These are phyloP conservation scores for Ptychadena robeensis DNA, from an alignment of 2,797 vertebrate genomes.

Conservation along the genomic window DNA sequence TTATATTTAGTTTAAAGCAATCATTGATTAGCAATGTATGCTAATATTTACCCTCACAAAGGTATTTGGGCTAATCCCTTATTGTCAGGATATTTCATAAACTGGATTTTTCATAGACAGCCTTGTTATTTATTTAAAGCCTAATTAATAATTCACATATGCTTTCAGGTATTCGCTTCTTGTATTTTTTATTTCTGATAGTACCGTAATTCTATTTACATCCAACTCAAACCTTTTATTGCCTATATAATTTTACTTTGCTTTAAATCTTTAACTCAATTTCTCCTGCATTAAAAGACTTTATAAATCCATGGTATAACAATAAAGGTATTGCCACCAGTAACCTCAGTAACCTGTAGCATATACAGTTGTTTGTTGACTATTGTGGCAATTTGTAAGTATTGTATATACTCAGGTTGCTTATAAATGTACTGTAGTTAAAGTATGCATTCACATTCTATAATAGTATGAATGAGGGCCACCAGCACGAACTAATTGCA, in stretches of 20 bases:
- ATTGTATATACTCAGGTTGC: too few relatives aligned
- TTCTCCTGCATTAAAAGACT: background rate
- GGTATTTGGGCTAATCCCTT: background rate
- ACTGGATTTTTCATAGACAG: constrained; percentile 7
- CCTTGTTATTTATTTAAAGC: constrained; percentile 32
- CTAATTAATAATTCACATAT: constrained; percentile 25
- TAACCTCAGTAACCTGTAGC: too few relatives aligned
- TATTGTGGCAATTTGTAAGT: too few relatives aligned
- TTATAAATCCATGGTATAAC: background rate
- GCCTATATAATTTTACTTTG: background rate
- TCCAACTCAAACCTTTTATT: constrained; percentile 5
- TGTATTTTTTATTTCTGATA: constrained; percentile 23
- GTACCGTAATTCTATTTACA: constrained; percentile 8
- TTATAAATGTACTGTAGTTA: too few relatives aligned
- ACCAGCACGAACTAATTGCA: too few relatives aligned
- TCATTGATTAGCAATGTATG: background rate
- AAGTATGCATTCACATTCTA: too few relatives aligned
- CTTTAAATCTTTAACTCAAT: background rate
- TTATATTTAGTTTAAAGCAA: background rate
- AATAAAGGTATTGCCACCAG: too few relatives aligned
- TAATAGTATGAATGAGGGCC: too few relatives aligned
- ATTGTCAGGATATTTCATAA: constrained; percentile 20
- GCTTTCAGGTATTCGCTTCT: background rate
- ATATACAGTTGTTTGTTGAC: too few relatives aligned
- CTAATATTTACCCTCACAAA: background rate